These are phyloP conservation scores for Liparis tanakae DNA, from an alignment of 2,797 vertebrate species.

Conservation along the genomic window DNA sequence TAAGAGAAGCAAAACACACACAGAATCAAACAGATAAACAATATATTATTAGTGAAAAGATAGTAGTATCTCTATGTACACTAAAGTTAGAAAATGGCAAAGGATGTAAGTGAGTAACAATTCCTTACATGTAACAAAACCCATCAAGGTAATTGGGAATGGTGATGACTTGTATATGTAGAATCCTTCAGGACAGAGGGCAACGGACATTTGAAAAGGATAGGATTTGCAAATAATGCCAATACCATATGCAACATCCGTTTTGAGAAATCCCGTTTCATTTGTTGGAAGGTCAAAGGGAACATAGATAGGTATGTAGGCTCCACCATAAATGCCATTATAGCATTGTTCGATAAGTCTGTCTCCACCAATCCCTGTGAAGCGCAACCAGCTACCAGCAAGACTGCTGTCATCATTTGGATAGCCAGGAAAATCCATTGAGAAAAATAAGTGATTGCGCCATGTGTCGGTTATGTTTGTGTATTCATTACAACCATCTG, in stretches of 20 bases:
- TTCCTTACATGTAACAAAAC: conserved; percentile 46
- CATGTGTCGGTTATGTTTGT: conserved; percentile 42
- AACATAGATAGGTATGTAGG: accelerated
- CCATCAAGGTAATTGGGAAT: accelerated
- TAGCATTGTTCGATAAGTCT: accelerated
- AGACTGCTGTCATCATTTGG: not conserved
- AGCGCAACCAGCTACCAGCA: conserved; percentile 48
- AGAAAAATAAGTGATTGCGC: conserved; percentile 29
- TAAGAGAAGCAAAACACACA: not conserved
- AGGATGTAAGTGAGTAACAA: not conserved
- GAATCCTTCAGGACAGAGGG: conserved; percentile 59
- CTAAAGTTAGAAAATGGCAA: not conserved
- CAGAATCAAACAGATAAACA: not conserved
- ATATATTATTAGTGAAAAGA: not conserved
- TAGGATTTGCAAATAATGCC: accelerated
- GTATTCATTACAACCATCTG: conserved; percentile 61
- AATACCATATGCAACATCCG: not conserved
- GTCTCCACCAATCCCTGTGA: conserved; percentile 64
- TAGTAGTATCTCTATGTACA: not conserved
- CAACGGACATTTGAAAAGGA: accelerated
- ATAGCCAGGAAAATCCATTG: accelerated
- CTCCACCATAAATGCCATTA: not conserved
- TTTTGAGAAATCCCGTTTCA: not conserved
- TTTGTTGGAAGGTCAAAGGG: not conserved
- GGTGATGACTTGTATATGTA: conserved; percentile 27